Evolutionary conservation across 2,797 vertebrate species (phyloP), one percentile per base, ranked within the genome.

Genomic region (Falco naumanni): DNA sequence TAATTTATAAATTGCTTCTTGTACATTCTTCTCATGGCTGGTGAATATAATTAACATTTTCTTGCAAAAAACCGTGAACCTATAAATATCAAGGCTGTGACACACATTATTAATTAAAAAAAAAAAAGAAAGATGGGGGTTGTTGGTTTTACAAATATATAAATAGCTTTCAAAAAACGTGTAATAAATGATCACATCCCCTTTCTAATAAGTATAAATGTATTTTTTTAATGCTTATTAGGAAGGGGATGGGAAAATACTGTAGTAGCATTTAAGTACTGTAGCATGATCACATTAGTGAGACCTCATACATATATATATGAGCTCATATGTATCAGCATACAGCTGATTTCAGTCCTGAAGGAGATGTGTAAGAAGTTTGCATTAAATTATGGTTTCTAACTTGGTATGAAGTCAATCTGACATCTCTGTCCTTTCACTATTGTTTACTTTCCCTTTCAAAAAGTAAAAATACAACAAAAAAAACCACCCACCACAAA

Each of bases 21-120:
- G 77, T 31, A 29, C 89, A 79, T 94, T 87, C 68, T 2, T 14
- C 89, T 85, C 81, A 65, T 69, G 93, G 61, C 66, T 89, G 59
- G 61, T 93, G 65, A 96, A 96, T 90, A 43, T 81, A 96, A 96
- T 95, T 91, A 96, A 96, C 71, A 93, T 84, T 94, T 96, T 91
- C 61, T 75, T 47, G 48, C 0, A 0, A 90, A 95, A 94, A 95
- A 53, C 12, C 66, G 79, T 59, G 74, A 63, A 39, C 78, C 75
- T 92, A 89, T 83, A 95, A 96, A 94, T 93, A 94, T 57, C 75
- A 77, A 95, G 93, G 81, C 75, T 4, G 1, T 0, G 29, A 50
- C 70, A 93, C 65, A 29, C 51, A 54, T 84, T 91, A 88, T 93
- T 94, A 89, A 91, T 94, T 84, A 15, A 47, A 51, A 63, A 63